Conservation (phyloP, 2,797 vertebrate genomes). For the Gephyroberyx darwinii region DNA sequence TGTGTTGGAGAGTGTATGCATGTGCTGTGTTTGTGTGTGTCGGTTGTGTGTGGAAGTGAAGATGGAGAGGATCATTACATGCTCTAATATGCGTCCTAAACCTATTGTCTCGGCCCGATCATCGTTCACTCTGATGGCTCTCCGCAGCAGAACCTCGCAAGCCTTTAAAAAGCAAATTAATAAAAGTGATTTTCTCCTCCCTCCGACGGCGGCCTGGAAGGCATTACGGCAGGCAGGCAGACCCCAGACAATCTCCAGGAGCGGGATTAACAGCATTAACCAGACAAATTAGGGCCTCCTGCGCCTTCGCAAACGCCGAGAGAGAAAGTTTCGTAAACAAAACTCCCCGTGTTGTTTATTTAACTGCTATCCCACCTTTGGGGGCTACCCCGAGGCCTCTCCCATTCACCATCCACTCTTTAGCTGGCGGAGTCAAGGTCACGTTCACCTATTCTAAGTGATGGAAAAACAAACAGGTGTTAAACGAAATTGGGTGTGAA, state of each 20-base stretch:
- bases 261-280: conserved; percentile 72
- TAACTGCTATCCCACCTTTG: conserved; percentile 34
- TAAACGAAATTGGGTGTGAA: conserved; percentile 66
- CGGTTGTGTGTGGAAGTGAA: conserved; percentile 17
- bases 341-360: conserved; percentile 58
- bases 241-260: conserved; percentile 65
- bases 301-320: conserved; percentile 33
- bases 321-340: conserved; percentile 71
- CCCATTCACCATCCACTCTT: conserved; percentile 37
- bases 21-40: conserved; percentile 1
- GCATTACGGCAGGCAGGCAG: conserved; percentile 56
- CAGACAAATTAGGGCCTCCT: conserved; percentile 69
- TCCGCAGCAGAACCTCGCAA: conserved; percentile 61
- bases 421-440: conserved; percentile 68
- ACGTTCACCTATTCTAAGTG: conserved; percentile 50
- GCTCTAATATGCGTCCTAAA: conserved; percentile 61
- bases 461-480: conserved; percentile 78
- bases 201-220: conserved; percentile 69
- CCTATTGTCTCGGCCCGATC: conserved; percentile 61
- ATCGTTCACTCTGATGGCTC: conserved; percentile 65
- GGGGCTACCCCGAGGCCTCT: conserved; percentile 73
- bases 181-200: conserved; percentile 67
- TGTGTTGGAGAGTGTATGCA: background rate
- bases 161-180: conserved; percentile 78
- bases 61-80: conserved; percentile 55